A percentile compares a stretch with the other conserved stretches of the same genome.
These are phyloP conservation scores for Callosobruchus maculatus DNA, from an alignment of 2,888 invertebrate genomes.

Conservation along the genomic window DNA sequence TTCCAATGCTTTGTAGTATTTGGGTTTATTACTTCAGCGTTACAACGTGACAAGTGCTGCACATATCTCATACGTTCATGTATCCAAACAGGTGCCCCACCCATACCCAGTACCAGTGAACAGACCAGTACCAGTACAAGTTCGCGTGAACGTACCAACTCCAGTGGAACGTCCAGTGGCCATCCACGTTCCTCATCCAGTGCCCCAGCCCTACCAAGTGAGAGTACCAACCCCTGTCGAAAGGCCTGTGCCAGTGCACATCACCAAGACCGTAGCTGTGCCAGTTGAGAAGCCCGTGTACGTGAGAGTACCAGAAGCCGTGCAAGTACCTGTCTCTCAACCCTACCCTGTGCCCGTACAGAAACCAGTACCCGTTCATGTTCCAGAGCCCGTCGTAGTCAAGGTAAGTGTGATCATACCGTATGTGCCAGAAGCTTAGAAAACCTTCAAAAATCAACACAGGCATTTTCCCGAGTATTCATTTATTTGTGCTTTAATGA, in stretches of 20 bases:
- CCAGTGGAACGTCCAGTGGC: constrained; percentile 38
- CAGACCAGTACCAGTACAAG: constrained; percentile 30
- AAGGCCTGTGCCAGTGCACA: constrained; percentile 35
- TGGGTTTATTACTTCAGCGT: too few relatives aligned
- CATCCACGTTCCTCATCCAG: constrained; percentile 34
- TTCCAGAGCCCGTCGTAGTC: constrained; percentile 32
- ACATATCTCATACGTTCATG: too few relatives aligned
- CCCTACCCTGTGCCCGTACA: constrained; percentile 27
- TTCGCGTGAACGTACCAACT: constrained; percentile 29
- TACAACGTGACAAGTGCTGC: too few relatives aligned
- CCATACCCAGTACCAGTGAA: constrained; percentile 37
- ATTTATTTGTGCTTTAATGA: too few relatives aligned
- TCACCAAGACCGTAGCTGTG: constrained; percentile 28
- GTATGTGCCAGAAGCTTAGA: too few relatives aligned
- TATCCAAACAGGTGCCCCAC: constrained; percentile 31
- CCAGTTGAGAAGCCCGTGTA: constrained; percentile 33
- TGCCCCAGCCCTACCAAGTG: constrained; percentile 29
- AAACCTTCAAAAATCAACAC: too few relatives aligned
- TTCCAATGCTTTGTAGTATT: too few relatives aligned
- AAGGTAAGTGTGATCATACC: constrained; percentile 14
- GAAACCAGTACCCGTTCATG: constrained; percentile 27
- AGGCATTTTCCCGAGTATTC: too few relatives aligned
- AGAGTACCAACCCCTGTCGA: constrained; percentile 32
- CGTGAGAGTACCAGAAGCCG: constrained; percentile 31
- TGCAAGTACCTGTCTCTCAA: constrained; percentile 31